These are phyloP conservation scores for Tribolium freemani DNA, from an alignment of 2,888 invertebrate genomes.

Conservation along the genomic window DNA sequence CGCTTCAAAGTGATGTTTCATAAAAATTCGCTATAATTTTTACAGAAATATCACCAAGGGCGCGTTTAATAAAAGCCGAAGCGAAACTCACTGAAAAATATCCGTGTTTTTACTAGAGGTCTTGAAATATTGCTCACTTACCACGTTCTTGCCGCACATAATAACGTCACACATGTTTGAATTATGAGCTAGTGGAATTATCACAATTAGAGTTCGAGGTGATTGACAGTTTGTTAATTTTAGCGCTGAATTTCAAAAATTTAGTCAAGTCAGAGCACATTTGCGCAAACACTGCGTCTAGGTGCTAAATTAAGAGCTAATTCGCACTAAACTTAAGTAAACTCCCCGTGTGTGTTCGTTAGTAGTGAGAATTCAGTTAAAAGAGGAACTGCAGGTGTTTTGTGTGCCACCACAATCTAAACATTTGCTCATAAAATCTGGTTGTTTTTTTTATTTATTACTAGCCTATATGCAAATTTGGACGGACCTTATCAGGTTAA, in stretches of 20 bases:
- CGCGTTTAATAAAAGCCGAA: background rate
- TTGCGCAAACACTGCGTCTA: background rate
- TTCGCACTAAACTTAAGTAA: constrained; percentile 35
- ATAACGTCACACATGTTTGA: too few relatives aligned
- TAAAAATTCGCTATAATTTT: constrained; percentile 5
- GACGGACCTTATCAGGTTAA: constrained; percentile 16
- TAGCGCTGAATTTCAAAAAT: background rate
- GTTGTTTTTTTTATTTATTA: constrained; percentile 32
- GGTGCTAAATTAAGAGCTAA: constrained; percentile 41
- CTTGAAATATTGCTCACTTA: too few relatives aligned
- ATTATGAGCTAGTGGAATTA: too few relatives aligned
- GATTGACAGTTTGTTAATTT: background rate
- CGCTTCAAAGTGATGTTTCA: constrained; percentile 10
- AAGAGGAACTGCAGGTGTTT: constrained; percentile 14
- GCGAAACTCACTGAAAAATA: background rate
- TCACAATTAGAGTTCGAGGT: background rate
- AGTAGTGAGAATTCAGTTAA: constrained; percentile 10
- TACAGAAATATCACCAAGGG: background rate
- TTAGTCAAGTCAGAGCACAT: constrained; percentile 23
- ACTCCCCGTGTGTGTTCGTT: constrained; percentile 1
- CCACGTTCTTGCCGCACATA: too few relatives aligned
- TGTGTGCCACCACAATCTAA: constrained; percentile 14
- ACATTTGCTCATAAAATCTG: constrained; percentile 34
- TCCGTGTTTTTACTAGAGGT: too few relatives aligned
- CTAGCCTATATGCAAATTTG: constrained; percentile 25